A percentile compares a stretch with the other conserved stretches of the same genome.
phyloP scores from a whole-genome alignment of 2,888 invertebrate genomes.

The Eucera pruinosa region DNA sequence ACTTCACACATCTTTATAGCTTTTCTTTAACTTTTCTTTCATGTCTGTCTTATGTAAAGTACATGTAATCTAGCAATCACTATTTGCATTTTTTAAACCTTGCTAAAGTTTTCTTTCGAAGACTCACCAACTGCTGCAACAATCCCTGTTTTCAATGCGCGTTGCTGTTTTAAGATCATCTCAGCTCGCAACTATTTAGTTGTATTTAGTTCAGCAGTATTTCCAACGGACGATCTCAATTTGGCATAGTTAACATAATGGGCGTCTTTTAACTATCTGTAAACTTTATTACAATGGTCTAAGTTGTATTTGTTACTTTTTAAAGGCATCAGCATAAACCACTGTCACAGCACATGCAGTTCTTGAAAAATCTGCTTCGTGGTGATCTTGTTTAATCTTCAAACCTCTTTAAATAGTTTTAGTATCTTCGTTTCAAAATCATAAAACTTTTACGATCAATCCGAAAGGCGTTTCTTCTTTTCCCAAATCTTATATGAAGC shows the following conservation, averaged over 20 bases:
- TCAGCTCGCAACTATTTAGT: constrained; percentile 41
- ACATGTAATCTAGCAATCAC: constrained; percentile 53
- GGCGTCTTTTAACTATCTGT: constrained; percentile 42
- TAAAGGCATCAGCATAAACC: constrained; percentile 66
- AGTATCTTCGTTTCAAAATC: constrained; percentile 24
- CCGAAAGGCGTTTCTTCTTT: constrained; percentile 35
- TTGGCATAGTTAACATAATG: constrained; percentile 57
- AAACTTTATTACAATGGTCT: constrained; percentile 61
- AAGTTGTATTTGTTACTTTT: constrained; percentile 51
- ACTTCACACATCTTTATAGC: constrained; percentile 58
- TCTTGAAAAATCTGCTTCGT: constrained; percentile 43
- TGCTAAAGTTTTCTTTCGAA: constrained; percentile 48
- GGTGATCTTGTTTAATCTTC: constrained; percentile 46
- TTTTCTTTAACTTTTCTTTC: constrained; percentile 50
- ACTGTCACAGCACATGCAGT: constrained; percentile 44
- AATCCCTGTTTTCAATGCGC: constrained; percentile 39
- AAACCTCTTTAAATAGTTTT: constrained; percentile 41
- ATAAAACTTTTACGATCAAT: constrained; percentile 24
- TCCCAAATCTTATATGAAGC: constrained; percentile 44
- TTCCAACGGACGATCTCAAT: constrained; percentile 54
- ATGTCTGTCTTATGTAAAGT: constrained; percentile 61
- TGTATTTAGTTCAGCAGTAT: constrained; percentile 37
- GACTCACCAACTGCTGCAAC: constrained; percentile 46
- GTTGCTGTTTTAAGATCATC: constrained; percentile 46
- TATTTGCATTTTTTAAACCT: constrained; percentile 55